Evolutionary conservation across 2,888 invertebrate genomes (phyloP).

Genomic region (Protodeltote pygarga): DNA sequence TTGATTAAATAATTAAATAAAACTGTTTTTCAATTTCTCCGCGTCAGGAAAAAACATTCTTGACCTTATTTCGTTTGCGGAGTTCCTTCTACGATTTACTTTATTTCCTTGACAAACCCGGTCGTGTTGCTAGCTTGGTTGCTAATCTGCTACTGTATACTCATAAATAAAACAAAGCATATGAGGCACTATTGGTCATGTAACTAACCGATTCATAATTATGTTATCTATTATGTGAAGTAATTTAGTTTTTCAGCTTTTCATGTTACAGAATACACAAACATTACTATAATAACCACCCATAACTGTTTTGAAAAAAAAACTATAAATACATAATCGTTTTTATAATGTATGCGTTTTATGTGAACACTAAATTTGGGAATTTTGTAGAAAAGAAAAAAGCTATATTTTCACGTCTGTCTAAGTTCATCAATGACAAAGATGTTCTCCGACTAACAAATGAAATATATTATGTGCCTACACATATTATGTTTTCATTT

Average conservation of each 20-base stretch:
- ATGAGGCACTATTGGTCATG: background rate
- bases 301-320: too few relatives aligned
- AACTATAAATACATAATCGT: too few relatives aligned
- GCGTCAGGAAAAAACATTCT: too few relatives aligned
- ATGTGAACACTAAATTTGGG: too few relatives aligned
- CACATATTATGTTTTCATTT: constrained; percentile 1
- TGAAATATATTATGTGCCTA: constrained; percentile 16
- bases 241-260: constrained; percentile 3
- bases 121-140: background rate
- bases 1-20: too few relatives aligned
- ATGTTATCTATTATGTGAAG: background rate
- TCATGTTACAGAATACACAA: background rate
- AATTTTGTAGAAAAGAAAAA: too few relatives aligned
- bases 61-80: too few relatives aligned
- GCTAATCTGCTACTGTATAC: background rate
- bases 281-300: constrained; percentile 7
- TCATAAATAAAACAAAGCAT: background rate
- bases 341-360: too few relatives aligned
- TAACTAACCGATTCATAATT: background rate
- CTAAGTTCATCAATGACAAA: constrained; percentile 17
- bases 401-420: constrained; percentile 11
- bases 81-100: background rate
- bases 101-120: background rate
- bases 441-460: constrained; percentile 12
- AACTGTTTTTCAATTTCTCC: too few relatives aligned